Evolutionary conservation across 1,140 invertebrate species (phyloP).

Genomic region (Zaprionus ghesquierei): DNA sequence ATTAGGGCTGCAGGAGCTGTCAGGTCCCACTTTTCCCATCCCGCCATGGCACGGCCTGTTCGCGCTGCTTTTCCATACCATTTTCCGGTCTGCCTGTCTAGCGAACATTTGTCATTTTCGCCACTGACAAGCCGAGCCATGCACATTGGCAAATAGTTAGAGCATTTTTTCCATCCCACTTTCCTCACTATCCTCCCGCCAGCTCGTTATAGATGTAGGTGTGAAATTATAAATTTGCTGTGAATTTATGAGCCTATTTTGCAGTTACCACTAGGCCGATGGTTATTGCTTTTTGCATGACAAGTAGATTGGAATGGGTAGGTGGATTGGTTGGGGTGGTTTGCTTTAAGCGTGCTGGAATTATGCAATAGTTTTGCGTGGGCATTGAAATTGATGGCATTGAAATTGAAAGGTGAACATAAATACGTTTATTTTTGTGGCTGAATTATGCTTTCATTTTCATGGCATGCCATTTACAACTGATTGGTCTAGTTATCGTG

Average conservation of each 20-base stretch:
- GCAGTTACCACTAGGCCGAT: constrained; percentile 42
- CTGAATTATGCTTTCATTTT: not conserved
- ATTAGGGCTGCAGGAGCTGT: constrained; percentile 46
- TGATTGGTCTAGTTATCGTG: not conserved
- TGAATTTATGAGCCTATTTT: constrained; percentile 69
- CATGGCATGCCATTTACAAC: not conserved
- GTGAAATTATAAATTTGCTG: constrained; percentile 75
- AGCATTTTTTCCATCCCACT: constrained; percentile 24
- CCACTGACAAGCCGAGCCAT: constrained; percentile 64
- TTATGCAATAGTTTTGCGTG: not conserved
- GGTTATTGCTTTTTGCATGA: constrained; percentile 45
- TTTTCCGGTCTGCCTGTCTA: constrained; percentile 73
- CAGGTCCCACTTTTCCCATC: not conserved
- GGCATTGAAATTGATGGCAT: not conserved
- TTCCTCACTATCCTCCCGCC: too few species aligned
- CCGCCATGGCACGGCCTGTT: not conserved
- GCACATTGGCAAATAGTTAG: constrained; percentile 77
- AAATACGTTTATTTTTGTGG: not conserved
- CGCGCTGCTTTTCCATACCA: constrained; percentile 34
- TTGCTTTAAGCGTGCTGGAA: not conserved
- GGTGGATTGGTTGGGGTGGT: not conserved
- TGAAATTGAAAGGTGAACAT: not conserved
- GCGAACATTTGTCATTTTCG: constrained; percentile 70
- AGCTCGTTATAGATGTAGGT: constrained; percentile 66
- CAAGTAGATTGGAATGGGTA: constrained; percentile 3